These are phyloP conservation scores for Miltochrista miniata DNA, from an alignment of 2,888 invertebrate genomes.

Conservation along the genomic window DNA sequence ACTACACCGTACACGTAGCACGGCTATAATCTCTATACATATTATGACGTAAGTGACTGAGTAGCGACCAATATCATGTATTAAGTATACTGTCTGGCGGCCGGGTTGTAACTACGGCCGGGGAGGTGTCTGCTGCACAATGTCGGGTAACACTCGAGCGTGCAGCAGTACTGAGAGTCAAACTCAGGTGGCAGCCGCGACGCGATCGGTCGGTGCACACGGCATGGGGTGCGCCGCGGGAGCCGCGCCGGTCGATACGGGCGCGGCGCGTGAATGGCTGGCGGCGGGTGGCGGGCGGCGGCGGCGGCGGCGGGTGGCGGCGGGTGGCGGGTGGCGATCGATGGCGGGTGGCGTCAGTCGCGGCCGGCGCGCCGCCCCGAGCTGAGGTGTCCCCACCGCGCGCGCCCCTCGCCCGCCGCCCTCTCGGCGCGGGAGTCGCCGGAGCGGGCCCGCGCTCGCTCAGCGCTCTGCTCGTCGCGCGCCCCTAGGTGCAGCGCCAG, in stretches of 20 bases:
- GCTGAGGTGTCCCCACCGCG: conserved; percentile 56
- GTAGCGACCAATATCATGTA: no score
- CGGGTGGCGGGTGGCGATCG: conserved; percentile 45
- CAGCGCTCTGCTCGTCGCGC: conserved; percentile 12
- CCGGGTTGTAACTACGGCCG: no score
- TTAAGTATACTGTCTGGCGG: no score
- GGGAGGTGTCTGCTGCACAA: no score
- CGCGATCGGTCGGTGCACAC: background rate
- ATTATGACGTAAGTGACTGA: no score
- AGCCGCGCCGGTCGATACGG: conserved; percentile 12
- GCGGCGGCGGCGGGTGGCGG: conserved; percentile 9
- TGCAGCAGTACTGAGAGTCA: no score
- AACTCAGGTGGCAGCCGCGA: no score
- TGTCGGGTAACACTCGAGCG: no score
- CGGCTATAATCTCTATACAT: no score
- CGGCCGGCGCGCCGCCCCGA: conserved; percentile 64
- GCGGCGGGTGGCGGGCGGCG: conserved; percentile 50
- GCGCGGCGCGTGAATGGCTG: conserved; percentile 14
- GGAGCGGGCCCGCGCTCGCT: background rate
- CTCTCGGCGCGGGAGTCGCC: conserved; percentile 4
- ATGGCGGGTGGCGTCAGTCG: conserved; percentile 68
- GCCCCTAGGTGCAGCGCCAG: conserved; percentile 1
- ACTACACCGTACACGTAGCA: no score
- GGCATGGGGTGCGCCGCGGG: background rate
- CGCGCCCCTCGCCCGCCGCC: conserved; percentile 18